Conservation (phyloP, 2,113 vertebrate species). For the Atlantisia rogersi region DNA sequence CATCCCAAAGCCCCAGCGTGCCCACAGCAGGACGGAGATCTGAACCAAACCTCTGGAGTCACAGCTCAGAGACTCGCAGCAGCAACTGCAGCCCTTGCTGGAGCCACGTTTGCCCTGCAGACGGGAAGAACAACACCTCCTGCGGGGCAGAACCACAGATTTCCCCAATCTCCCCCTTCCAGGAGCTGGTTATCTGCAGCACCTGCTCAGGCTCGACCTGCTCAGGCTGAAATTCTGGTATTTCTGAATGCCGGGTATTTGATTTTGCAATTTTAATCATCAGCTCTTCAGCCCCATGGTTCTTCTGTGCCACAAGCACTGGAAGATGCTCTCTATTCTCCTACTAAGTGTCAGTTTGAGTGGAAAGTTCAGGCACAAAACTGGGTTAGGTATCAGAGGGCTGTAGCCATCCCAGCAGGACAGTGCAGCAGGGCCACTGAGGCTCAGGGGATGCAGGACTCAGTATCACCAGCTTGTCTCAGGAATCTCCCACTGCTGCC, state of each 20-base stretch:
- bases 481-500: not conserved
- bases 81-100: not conserved
- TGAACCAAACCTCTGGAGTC: not conserved
- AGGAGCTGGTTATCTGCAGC: not conserved
- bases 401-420: not conserved
- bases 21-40: not conserved
- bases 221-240: constrained; percentile 49
- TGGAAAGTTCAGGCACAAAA: not conserved
- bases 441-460: not conserved
- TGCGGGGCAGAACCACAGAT: not conserved
- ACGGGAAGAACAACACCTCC: not conserved
- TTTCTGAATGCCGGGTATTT: not conserved
- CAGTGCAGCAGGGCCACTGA: accelerated
- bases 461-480: not conserved
- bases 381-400: accelerated
- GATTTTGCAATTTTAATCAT: constrained; percentile 32
- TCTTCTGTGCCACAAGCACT: not conserved
- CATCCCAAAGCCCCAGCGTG: not conserved
- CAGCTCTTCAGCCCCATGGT: not conserved
- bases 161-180: not conserved
- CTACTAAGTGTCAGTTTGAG: not conserved
- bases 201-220: not conserved
- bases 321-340: not conserved
- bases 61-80: not conserved
- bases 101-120: not conserved